phyloP scores from a whole-genome alignment of 2,113 vertebrate genomes.

The Hirundichthys speculiger region DNA sequence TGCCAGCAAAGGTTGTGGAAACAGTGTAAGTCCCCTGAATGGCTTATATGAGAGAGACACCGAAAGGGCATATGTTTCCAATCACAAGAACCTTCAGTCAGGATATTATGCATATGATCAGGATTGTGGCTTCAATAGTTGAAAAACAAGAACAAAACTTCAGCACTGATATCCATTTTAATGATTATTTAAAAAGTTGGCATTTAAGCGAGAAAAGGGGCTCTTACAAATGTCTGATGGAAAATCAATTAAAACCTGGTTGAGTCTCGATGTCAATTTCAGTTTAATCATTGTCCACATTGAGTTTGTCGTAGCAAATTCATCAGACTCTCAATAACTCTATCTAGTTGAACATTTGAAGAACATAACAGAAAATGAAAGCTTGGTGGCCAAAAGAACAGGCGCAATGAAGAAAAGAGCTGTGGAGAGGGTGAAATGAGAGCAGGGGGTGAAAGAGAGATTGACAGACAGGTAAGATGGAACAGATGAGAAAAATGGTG shows the following conservation, averaged over 20 bases:
- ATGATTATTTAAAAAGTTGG: constrained; percentile 52
- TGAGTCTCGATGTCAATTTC: constrained; percentile 49
- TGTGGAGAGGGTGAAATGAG: constrained; percentile 30
- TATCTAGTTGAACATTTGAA: constrained; percentile 49
- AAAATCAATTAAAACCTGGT: constrained; percentile 60
- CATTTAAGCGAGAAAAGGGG: constrained; percentile 39
- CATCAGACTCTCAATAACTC: constrained; percentile 29
- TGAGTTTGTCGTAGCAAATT: constrained; percentile 22
- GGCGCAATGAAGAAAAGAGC: constrained; percentile 32
- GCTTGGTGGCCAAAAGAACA: constrained; percentile 8
- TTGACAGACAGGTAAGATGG: constrained; percentile 48
- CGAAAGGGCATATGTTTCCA: constrained; percentile 7
- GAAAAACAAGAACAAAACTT: constrained; percentile 30
- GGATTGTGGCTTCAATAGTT: constrained; percentile 15
- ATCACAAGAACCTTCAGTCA: constrained; percentile 4
- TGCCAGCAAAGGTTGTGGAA: constrained; percentile 47
- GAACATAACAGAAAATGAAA: constrained; percentile 62
- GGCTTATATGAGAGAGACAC: constrained; percentile 10
- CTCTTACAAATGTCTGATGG: constrained; percentile 34
- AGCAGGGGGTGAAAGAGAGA: constrained; percentile 24
- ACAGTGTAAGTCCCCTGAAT: constrained; percentile 25
- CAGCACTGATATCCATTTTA: constrained; percentile 14
- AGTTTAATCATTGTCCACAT: constrained; percentile 48
- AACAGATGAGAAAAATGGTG: constrained; percentile 19
- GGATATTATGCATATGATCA: neutral